These are phyloP conservation scores for Chrysocyon brachyurus DNA, from an alignment of 2,797 vertebrate species.

Conservation along the genomic window DNA sequence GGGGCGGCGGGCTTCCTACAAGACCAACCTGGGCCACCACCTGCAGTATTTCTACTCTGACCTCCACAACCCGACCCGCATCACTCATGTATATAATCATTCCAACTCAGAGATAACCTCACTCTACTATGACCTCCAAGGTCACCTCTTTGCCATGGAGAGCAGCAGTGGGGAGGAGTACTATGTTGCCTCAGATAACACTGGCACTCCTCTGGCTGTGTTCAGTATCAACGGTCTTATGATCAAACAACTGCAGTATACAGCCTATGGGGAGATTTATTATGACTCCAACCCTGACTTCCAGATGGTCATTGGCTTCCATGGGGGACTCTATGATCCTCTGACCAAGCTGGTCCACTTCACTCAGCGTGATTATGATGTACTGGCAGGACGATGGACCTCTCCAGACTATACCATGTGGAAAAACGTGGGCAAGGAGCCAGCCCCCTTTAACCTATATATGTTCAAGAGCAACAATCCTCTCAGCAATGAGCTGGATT, in stretches of 20 bases:
- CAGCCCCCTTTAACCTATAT: conserved; percentile 97
- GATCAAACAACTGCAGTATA: conserved; percentile 99
- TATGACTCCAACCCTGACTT: conserved; percentile 99
- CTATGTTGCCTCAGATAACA: conserved; percentile 99
- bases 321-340: conserved; percentile 97
- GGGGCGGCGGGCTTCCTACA: conserved; percentile 96
- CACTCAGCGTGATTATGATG: conserved; percentile 98
- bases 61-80: conserved; percentile 96
- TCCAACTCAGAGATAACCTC: conserved; percentile 99
- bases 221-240: conserved; percentile 99
- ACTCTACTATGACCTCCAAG: conserved; percentile 99
- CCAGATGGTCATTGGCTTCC: conserved; percentile 98
- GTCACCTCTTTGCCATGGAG: conserved; percentile 99
- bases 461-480: conserved; percentile 99
- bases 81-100: conserved; percentile 99
- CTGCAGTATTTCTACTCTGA: conserved; percentile 99
- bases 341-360: conserved; percentile 99
- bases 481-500: conserved; percentile 97
- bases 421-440: conserved; percentile 97
- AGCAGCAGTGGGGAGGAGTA: conserved; percentile 99
- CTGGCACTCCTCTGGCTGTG: conserved; percentile 97
- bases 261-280: conserved; percentile 98
- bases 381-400: conserved; percentile 98
- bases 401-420: conserved; percentile 98
- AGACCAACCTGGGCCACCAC: conserved; percentile 98